These are phyloP conservation scores for Sprattus sprattus DNA, from an alignment of 2,113 vertebrate genomes.

Conservation along the genomic window DNA sequence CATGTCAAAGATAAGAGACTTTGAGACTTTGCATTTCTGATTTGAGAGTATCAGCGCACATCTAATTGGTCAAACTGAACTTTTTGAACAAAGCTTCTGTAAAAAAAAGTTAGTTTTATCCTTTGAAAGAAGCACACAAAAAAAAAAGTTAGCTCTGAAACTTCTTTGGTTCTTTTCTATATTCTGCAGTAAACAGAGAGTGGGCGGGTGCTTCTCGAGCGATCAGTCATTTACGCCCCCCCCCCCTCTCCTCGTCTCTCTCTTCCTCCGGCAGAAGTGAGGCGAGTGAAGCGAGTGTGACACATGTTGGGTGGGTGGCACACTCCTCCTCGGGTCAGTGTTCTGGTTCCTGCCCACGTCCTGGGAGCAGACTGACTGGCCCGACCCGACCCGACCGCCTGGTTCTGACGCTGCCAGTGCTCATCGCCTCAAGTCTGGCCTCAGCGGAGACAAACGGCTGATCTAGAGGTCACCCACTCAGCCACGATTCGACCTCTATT, in stretches of 20 bases:
- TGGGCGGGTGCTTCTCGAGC: background rate
- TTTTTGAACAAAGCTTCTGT: background rate
- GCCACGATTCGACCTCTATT: background rate
- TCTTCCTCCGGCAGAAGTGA: background rate
- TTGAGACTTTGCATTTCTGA: background rate
- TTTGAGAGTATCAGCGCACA: background rate
- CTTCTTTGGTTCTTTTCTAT: background rate
- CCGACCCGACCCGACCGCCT: background rate
- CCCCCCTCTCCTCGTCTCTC: background rate
- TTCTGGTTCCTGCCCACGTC: background rate
- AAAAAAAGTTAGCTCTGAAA: background rate
- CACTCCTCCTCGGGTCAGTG: background rate
- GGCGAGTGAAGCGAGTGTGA: background rate
- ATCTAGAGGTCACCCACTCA: background rate
- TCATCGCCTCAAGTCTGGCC: background rate
- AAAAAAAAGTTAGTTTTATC: background rate
- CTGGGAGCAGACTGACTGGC: background rate
- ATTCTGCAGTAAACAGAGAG: background rate
- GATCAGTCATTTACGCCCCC: background rate
- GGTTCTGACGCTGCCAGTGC: background rate
- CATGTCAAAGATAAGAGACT: background rate
- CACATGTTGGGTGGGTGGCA: slow-evolving; percentile 12
- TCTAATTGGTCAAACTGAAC: background rate
- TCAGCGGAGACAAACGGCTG: background rate
- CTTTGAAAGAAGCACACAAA: background rate